Percentiles rank a stretch among this genome's conserved stretches.
Conservation (phyloP, 2,797 vertebrate genomes). For the Galagoides demidoff region DNA sequence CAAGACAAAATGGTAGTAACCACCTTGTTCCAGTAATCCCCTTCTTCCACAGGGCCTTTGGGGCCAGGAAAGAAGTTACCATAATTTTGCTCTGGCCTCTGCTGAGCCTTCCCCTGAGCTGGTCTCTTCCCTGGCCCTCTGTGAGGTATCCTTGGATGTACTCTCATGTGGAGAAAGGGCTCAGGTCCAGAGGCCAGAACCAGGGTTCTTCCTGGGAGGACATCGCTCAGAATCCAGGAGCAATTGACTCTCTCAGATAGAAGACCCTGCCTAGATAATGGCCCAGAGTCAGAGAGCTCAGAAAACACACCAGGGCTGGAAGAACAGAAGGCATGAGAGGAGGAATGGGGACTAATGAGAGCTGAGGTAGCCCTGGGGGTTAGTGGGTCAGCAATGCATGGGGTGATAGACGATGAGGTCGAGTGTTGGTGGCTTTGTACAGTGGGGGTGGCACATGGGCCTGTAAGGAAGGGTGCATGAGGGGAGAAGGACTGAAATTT, state of each 20-base stretch:
- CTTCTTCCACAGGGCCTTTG: no score
- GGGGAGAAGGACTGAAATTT: background rate
- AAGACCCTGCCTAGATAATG: background rate
- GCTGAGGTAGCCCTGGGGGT: background rate
- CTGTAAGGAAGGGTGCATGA: background rate
- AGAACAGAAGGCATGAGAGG: background rate
- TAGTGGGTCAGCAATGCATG: background rate
- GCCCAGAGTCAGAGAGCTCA: background rate
- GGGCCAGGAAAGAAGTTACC: background rate
- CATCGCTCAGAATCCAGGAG: background rate
- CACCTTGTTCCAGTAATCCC: background rate
- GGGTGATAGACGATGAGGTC: background rate
- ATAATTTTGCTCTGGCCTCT: background rate
- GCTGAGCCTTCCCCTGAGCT: background rate
- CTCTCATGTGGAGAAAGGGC: background rate
- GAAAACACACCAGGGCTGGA: background rate
- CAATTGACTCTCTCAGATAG: background rate
- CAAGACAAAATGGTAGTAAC: background rate
- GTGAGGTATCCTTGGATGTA: background rate
- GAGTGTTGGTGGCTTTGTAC: background rate
- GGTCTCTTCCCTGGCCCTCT: background rate
- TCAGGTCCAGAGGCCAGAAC: background rate
- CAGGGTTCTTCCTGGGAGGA: background rate
- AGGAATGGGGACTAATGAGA: background rate
- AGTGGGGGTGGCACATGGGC: background rate